Evolutionary conservation across 1,140 invertebrate species (phyloP).

Genomic region (Paramacrobiotus metropolitanus): DNA sequence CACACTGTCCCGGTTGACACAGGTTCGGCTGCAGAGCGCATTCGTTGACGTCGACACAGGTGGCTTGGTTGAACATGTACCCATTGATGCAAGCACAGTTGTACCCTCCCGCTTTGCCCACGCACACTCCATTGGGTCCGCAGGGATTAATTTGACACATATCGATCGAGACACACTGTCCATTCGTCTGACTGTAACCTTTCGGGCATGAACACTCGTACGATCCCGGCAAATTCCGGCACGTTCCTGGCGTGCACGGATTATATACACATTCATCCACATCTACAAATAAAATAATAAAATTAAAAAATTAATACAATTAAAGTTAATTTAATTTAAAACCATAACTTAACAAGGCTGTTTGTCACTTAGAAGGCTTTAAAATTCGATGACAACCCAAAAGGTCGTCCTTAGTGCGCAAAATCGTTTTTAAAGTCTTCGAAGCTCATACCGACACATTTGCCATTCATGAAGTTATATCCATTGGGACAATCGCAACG

Average conservation of each 20-base stretch:
- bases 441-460: slow-evolving; percentile 18
- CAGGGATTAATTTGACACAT: slow-evolving; percentile 52
- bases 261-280: slow-evolving; percentile 22
- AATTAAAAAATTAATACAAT: neutral
- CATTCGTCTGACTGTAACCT: slow-evolving; percentile 22
- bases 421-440: neutral
- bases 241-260: slow-evolving; percentile 44
- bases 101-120: neutral
- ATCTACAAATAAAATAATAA: slow-evolving; percentile 16
- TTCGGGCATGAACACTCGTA: slow-evolving; percentile 23
- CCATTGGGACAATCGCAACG: slow-evolving; percentile 40
- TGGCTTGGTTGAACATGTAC: neutral
- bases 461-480: slow-evolving; percentile 23
- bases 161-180: slow-evolving; percentile 55
- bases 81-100: neutral
- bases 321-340: no score
- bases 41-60: slow-evolving; percentile 37
- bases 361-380: no score
- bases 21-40: slow-evolving; percentile 39
- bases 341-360: no score
- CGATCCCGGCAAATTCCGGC: slow-evolving; percentile 20
- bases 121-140: slow-evolving; percentile 30
- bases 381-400: no score
- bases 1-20: slow-evolving; percentile 39
- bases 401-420: no score